A percentile compares a stretch with the other conserved stretches of the same genome.
Conservation (phyloP, 1,140 invertebrate genomes). For the Physella acuta region DNA sequence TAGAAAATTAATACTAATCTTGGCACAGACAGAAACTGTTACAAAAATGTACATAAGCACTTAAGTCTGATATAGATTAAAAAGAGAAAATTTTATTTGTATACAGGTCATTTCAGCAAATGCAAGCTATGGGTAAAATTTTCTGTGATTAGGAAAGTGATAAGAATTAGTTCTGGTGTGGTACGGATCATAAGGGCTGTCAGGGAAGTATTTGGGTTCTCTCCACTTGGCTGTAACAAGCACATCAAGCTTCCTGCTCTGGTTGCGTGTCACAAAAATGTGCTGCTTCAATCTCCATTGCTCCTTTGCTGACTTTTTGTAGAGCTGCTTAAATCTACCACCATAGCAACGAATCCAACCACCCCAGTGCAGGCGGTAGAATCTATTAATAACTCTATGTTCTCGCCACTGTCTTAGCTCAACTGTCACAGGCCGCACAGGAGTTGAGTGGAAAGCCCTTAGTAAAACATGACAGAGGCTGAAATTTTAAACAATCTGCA, state of each 20-base stretch:
- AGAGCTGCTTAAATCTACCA: not conserved
- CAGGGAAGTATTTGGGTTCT: constrained; percentile 16
- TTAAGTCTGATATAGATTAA: too few relatives aligned
- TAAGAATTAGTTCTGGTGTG: constrained; percentile 6
- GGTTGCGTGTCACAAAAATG: not conserved
- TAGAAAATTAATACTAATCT: too few relatives aligned
- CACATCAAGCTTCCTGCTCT: constrained; percentile 4
- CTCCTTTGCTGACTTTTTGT: not conserved
- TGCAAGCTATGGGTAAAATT: constrained; percentile 18
- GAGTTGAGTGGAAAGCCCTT: not conserved
- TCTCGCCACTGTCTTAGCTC: constrained; percentile 19
- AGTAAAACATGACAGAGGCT: not conserved
- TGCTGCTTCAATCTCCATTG: not conserved
- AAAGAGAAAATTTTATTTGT: too few relatives aligned
- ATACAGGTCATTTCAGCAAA: too few relatives aligned
- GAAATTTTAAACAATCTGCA: too few relatives aligned
- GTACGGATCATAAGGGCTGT: constrained; percentile 16
- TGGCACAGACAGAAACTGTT: too few relatives aligned
- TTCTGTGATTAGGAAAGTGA: constrained; percentile 13
- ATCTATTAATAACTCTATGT: constrained; percentile 10
- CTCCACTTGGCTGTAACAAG: constrained; percentile 5
- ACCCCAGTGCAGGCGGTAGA: constrained; percentile 22
- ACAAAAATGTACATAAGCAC: too few relatives aligned
- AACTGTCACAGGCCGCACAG: not conserved
- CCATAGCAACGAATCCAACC: constrained; percentile 10